Percentiles rank a stretch among this genome's conserved stretches.
Conservation (phyloP, 2,797 vertebrate genomes). For the Benthosema pterotum region DNA sequence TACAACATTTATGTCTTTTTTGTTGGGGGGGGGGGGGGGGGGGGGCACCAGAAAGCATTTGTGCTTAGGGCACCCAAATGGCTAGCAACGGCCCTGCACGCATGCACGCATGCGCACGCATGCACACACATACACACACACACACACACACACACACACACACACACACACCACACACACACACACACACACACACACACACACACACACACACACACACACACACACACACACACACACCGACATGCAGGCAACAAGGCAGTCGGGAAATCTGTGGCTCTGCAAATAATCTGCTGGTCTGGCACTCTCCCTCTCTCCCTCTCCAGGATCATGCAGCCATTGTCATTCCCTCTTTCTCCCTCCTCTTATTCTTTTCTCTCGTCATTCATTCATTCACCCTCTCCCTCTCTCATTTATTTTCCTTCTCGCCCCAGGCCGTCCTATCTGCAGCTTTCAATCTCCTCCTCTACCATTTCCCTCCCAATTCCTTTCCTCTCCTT, state of each 20-base stretch:
- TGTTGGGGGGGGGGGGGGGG: no score
- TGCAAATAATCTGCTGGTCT: conserved; percentile 61
- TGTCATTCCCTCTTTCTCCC: not conserved
- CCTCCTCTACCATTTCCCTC: no score
- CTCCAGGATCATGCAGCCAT: not conserved
- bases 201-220: conserved; percentile 27
- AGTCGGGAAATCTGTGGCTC: conserved; percentile 56
- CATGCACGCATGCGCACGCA: no score
- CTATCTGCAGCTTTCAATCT: not conserved
- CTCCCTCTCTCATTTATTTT: conserved; percentile 5
- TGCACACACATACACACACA: conserved; percentile 3
- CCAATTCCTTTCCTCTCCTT: no score
- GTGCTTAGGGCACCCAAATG: no score
- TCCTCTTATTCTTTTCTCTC: not conserved
- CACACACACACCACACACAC: not conserved
- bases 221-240: conserved; percentile 42
- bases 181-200: conserved; percentile 8
- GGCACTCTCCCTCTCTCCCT: conserved; percentile 23
- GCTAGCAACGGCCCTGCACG: no score
- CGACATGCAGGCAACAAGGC: conserved; percentile 48
- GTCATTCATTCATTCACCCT: not conserved
- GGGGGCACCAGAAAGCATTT: no score
- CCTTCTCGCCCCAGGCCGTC: not conserved
- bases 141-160: conserved; percentile 11
- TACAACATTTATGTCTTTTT: no score